Evolutionary conservation across 2,113 vertebrate genomes (phyloP), one percentile per base, ranked within the genome.

Genomic region (Pygoscelis antarcticus): DNA sequence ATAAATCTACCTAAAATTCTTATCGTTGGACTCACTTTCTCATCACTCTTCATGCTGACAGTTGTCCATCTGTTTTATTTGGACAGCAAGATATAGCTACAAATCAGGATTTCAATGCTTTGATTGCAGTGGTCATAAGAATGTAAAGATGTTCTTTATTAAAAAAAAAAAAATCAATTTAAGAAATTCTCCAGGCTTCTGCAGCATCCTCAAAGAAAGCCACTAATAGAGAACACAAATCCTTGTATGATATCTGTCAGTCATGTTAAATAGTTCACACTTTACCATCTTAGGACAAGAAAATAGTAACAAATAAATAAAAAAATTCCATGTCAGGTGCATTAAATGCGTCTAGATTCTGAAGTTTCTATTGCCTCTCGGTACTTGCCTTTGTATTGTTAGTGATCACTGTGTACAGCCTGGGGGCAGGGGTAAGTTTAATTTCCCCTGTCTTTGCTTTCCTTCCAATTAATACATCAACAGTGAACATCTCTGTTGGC

Each of bases 391-490:
- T 80, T 65, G 38, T 40, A 29, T 55, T 60, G 38, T 81, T 61
- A 76, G 72, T 77, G 40, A 58, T 49, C 69, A 74, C 30, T 61
- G 30, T 23, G 10, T 46, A 77, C 66, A 88, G 92, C 91, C 91
- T 96, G 88, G 65, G 95, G 92, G 96, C 93, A 93, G 75, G 75
- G 82, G 93, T 96, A 91, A 54, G 18, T 36, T 55, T 97, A 92
- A 52, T 51, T 61, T 65, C 26, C 97, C 94, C 76, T 98, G 95
- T 97, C 95, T 98, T 98, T 97, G 95, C 96, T 94, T 94, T 96
- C 95, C 96, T 83, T 87, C 96, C 96, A 97, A 98, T 98, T 97
- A 98, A 40, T 52, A 98, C 96, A 98, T 97, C 96, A 95, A 96
- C 92, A 79, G 57, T 76, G 57, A 89, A 83, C 70, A 83, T 52